These are phyloP conservation scores for Acropora yongei DNA, from an alignment of 64 coral and sea anemone species.

Conservation along the genomic window DNA sequence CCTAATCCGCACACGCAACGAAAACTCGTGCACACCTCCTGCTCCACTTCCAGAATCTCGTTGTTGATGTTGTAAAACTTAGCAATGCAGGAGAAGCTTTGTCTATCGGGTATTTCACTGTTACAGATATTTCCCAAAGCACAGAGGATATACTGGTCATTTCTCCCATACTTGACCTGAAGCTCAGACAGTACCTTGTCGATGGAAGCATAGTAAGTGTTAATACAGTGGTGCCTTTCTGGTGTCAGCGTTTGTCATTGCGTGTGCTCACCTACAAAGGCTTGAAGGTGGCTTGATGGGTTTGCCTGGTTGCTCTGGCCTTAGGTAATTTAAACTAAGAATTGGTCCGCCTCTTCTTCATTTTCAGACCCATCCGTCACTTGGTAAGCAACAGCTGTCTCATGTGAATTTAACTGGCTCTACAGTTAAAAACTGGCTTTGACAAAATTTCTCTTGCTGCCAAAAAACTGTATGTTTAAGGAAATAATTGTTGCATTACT, in stretches of 20 bases:
- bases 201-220: slow-evolving; percentile 52
- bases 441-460: background rate
- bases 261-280: slow-evolving; percentile 39
- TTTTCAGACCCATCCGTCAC: too few species aligned
- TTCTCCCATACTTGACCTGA: background rate
- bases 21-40: background rate
- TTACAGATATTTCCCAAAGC: background rate
- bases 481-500: background rate
- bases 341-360: too few species aligned
- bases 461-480: background rate
- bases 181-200: slow-evolving; percentile 55
- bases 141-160: too few species aligned
- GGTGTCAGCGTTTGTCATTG: slow-evolving; percentile 37
- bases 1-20: background rate
- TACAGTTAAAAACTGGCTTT: background rate
- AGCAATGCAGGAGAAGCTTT: background rate
- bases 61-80: background rate
- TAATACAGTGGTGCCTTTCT: slow-evolving; percentile 39
- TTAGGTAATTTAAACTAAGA: too few species aligned
- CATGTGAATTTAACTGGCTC: too few species aligned
- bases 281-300: slow-evolving; percentile 36
- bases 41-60: background rate
- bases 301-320: slow-evolving; percentile 38
- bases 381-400: too few species aligned
- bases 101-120: background rate